Conservation (phyloP, 2,797 vertebrate genomes). For the Ctenopoma kingsleyae region DNA sequence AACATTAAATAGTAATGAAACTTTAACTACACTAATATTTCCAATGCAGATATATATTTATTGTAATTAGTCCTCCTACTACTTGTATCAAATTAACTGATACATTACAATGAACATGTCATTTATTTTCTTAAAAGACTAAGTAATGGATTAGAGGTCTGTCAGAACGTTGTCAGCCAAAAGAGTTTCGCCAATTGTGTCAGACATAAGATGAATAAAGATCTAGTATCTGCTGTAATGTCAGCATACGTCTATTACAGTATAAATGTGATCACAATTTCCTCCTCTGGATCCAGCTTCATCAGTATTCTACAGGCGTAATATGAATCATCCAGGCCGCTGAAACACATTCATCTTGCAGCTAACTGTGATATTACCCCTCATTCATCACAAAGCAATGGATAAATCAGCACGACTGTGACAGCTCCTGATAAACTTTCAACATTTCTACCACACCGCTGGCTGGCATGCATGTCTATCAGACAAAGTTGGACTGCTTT, state of each 20-base stretch:
- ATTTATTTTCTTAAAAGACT: constrained; percentile 38
- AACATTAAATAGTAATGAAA: neutral
- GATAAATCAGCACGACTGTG: constrained; percentile 17
- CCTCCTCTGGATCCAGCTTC: constrained; percentile 41
- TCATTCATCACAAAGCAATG: constrained; percentile 61
- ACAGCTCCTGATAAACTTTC: constrained; percentile 53
- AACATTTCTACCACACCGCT: neutral
- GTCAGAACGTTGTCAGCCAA: neutral
- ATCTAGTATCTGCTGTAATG: constrained; percentile 31
- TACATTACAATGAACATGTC: neutral
- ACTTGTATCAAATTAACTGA: neutral
- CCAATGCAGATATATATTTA: neutral
- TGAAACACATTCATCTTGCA: constrained; percentile 64
- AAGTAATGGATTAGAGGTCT: constrained; percentile 17
- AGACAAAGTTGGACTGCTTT: constrained; percentile 7
- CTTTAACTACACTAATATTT: neutral
- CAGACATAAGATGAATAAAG: constrained; percentile 19
- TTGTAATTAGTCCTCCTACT: neutral
- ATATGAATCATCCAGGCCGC: constrained; percentile 50
- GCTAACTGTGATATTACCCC: constrained; percentile 63
- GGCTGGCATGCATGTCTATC: neutral
- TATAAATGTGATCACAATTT: constrained; percentile 42
- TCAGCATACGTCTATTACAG: constrained; percentile 25
- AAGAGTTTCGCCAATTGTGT: constrained; percentile 10
- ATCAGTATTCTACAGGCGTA: constrained; percentile 58